Conservation (phyloP, 2,888 invertebrate genomes). For the Plebejus melissa region DNA sequence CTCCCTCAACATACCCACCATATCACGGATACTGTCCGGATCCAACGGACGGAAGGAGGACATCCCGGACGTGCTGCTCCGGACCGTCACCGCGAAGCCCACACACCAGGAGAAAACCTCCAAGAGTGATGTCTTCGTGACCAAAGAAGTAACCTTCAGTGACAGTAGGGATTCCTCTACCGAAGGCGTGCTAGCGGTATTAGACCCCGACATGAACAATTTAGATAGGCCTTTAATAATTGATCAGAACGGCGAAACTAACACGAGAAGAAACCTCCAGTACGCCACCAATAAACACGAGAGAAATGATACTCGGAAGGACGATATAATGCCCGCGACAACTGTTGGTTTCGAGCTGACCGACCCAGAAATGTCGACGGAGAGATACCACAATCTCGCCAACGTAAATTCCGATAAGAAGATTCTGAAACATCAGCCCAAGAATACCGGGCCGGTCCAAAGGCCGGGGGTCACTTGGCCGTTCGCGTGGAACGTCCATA, state of each 20-base stretch:
- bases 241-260: slow-evolving; percentile 73
- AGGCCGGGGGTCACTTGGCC: slow-evolving; percentile 84
- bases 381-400: slow-evolving; percentile 78
- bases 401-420: slow-evolving; percentile 79
- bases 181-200: slow-evolving; percentile 70
- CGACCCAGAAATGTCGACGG: slow-evolving; percentile 74
- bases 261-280: slow-evolving; percentile 72
- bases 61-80: slow-evolving; percentile 86
- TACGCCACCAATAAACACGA: slow-evolving; percentile 64
- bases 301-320: slow-evolving; percentile 58
- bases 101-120: slow-evolving; percentile 69
- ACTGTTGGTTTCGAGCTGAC: slow-evolving; percentile 70
- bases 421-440: slow-evolving; percentile 62
- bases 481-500: slow-evolving; percentile 94
- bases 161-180: slow-evolving; percentile 68
- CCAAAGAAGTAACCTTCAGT: slow-evolving; percentile 70
- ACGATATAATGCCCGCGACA: slow-evolving; percentile 63
- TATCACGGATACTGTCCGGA: slow-evolving; percentile 90
- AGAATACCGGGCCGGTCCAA: slow-evolving; percentile 61
- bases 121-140: slow-evolving; percentile 63
- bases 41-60: slow-evolving; percentile 91
- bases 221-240: slow-evolving; percentile 71
- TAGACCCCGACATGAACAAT: slow-evolving; percentile 76
- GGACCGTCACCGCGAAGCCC: slow-evolving; percentile 82
- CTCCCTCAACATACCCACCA: slow-evolving; percentile 87